A percentile compares a stretch with the other conserved stretches of the same genome.
Conservation (phyloP, 1,140 invertebrate species). For the Phenacoccus solenopsis region DNA sequence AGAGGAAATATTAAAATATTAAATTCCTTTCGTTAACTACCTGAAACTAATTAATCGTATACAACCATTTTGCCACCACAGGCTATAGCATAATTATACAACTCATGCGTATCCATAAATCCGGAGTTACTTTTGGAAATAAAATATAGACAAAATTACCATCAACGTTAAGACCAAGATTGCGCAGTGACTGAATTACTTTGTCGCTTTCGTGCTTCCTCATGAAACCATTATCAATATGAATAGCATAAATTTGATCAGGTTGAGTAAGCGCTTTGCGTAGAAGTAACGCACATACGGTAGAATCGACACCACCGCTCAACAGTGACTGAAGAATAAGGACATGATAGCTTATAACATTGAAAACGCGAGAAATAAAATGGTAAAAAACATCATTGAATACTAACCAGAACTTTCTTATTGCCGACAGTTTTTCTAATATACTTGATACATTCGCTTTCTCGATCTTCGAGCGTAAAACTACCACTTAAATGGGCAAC, state of each 20-base stretch:
- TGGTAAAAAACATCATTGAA: slow-evolving; percentile 24
- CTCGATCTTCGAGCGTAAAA: slow-evolving; percentile 78
- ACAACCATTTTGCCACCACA: no score
- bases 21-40: no score
- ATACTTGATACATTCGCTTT: slow-evolving; percentile 85
- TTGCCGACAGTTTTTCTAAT: slow-evolving; percentile 79
- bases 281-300: slow-evolving; percentile 90
- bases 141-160: slow-evolving; percentile 32
- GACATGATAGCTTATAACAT: no score
- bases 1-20: no score
- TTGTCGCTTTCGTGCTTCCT: slow-evolving; percentile 84
- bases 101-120: no score
- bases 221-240: slow-evolving; percentile 99
- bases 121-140: not conserved
- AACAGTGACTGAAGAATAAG: slow-evolving; percentile 51
- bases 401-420: slow-evolving; percentile 82
- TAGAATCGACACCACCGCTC: slow-evolving; percentile 96
- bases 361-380: not conserved
- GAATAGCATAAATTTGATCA: slow-evolving; percentile 89
- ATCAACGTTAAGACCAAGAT: slow-evolving; percentile 75
- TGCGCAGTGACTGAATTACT: slow-evolving; percentile 72
- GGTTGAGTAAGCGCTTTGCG: slow-evolving; percentile 66
- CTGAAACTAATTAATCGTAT: no score
- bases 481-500: slow-evolving; percentile 72
- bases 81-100: no score